Conservation (phyloP, 2,888 invertebrate species). For the Eremobia ochroleuca region DNA sequence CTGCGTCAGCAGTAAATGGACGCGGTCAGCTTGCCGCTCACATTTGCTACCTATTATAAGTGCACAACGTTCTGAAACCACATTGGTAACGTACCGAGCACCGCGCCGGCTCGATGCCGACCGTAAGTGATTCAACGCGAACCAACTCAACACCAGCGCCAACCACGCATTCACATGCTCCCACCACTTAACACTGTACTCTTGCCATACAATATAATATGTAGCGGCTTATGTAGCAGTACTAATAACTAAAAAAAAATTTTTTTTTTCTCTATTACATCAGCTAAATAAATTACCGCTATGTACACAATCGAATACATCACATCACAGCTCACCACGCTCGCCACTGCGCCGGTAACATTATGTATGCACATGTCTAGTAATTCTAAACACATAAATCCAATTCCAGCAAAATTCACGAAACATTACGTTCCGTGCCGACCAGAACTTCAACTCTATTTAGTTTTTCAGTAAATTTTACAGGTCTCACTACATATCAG, state of each 20-base stretch:
- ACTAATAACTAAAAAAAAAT: not conserved
- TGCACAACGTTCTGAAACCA: not conserved
- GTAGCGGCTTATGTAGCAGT: conserved; percentile 18
- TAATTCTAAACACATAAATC: not conserved
- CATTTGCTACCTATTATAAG: not conserved
- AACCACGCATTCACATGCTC: not conserved
- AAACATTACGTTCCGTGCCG: conserved; percentile 11
- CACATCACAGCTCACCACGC: conserved; percentile 24
- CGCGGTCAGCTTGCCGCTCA: not conserved
- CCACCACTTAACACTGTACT: not conserved
- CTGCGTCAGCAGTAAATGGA: not conserved
- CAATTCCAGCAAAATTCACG: conserved; percentile 4
- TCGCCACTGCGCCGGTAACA: conserved; percentile 27
- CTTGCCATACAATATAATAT: conserved; percentile 6
- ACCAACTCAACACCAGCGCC: conserved; percentile 1
- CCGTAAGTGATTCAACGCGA: not conserved
- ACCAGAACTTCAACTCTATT: conserved; percentile 86
- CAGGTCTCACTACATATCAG: conserved; percentile 90
- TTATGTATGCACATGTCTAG: conserved; percentile 36
- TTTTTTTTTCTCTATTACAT: not conserved
- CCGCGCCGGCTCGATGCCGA: not conserved
- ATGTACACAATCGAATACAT: conserved; percentile 12
- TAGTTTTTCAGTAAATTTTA: conserved; percentile 90
- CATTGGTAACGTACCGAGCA: not conserved
- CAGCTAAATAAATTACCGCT: conserved; percentile 17